Conservation (phyloP, 2,888 invertebrate genomes). For the Ctena decussata region DNA sequence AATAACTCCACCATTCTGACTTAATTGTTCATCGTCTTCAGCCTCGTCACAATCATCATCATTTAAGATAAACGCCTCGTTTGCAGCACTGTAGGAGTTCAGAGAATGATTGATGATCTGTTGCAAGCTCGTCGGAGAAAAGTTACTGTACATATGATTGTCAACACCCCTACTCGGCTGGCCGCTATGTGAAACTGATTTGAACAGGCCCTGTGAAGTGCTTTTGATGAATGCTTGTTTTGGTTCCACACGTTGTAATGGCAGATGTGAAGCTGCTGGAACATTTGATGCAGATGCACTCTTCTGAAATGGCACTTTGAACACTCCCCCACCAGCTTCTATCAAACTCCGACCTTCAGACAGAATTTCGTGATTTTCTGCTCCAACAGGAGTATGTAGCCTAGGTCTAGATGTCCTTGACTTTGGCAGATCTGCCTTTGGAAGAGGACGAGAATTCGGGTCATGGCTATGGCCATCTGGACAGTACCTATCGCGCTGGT, state of each 20-base stretch:
- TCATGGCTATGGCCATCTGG: slow-evolving; percentile 67
- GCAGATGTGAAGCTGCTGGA: slow-evolving; percentile 48
- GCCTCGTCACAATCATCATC: slow-evolving; percentile 68
- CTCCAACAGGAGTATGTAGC: slow-evolving; percentile 71
- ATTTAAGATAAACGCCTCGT: slow-evolving; percentile 73
- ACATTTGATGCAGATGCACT: slow-evolving; percentile 61
- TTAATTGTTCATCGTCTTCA: slow-evolving; percentile 65
- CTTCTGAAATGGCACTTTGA: slow-evolving; percentile 65
- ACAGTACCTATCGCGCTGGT: slow-evolving; percentile 66
- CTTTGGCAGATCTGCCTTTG: slow-evolving; percentile 48
- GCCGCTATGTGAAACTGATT: neutral
- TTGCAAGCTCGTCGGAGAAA: slow-evolving; percentile 63
- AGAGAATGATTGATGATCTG: slow-evolving; percentile 69
- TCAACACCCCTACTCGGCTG: slow-evolving; percentile 32
- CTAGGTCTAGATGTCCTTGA: slow-evolving; percentile 62
- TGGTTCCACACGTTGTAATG: slow-evolving; percentile 61
- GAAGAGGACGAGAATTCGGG: slow-evolving; percentile 64
- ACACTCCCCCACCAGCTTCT: slow-evolving; percentile 64
- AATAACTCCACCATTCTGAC: slow-evolving; percentile 54
- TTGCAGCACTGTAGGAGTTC: slow-evolving; percentile 69
- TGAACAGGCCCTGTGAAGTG: slow-evolving; percentile 64
- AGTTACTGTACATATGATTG: slow-evolving; percentile 62
- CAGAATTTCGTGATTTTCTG: slow-evolving; percentile 69
- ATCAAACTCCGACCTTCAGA: slow-evolving; percentile 60
- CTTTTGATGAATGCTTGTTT: slow-evolving; percentile 74